These are phyloP conservation scores for Istiophorus platypterus DNA, from an alignment of 2,113 vertebrate species.

Conservation along the genomic window DNA sequence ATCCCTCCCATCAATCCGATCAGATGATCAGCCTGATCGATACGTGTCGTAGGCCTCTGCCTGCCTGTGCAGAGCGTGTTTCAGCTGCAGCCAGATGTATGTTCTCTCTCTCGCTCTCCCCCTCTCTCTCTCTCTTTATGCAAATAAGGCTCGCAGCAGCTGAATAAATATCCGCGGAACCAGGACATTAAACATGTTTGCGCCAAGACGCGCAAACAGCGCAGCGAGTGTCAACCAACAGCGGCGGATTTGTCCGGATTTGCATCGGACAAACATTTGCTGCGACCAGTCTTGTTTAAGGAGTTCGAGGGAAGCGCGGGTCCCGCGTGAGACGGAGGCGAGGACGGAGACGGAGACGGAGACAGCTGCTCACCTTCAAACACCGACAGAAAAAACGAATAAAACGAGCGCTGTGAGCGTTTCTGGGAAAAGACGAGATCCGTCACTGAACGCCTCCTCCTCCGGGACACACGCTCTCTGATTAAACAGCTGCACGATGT, in stretches of 20 bases:
- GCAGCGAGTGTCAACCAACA: slow-evolving; percentile 74
- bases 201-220: slow-evolving; percentile 74
- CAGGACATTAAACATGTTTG: slow-evolving; percentile 77
- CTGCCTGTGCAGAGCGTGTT: slow-evolving; percentile 8
- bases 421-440: neutral
- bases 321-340: no score
- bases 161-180: slow-evolving; percentile 81
- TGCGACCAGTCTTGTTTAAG: slow-evolving; percentile 69
- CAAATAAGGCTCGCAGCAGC: slow-evolving; percentile 76
- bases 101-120: neutral
- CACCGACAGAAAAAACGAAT: neutral
- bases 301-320: slow-evolving; percentile 46
- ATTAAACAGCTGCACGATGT: no score
- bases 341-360: no score
- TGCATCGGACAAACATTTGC: slow-evolving; percentile 82
- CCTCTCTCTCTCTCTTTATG: slow-evolving; percentile 56
- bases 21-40: slow-evolving; percentile 33
- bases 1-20: slow-evolving; percentile 22
- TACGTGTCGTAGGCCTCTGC: neutral
- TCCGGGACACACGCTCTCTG: no score
- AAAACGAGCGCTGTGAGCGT: neutral
- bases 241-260: slow-evolving; percentile 81
- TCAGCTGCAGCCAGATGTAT: slow-evolving; percentile 29
- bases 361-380: slow-evolving; percentile 72
- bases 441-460: neutral